phyloP scores from a whole-genome alignment of 1,140 invertebrate genomes.

The Ceratitis capitata region DNA sequence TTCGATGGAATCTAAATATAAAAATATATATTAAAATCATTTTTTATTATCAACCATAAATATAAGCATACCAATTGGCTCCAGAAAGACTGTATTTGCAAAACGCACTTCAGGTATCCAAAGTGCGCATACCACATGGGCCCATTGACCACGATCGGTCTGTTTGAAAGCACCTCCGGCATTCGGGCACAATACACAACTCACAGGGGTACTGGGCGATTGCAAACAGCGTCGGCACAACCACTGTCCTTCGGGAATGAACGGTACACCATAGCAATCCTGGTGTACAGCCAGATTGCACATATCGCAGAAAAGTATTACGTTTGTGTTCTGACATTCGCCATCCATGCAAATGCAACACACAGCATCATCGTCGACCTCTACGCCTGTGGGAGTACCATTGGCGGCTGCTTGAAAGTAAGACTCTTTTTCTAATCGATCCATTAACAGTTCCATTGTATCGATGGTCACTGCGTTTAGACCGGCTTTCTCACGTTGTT shows the following conservation, averaged over 20 bases:
- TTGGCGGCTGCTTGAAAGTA: constrained; percentile 76
- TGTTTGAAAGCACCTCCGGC: constrained; percentile 99
- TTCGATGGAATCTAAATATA: constrained; percentile 83
- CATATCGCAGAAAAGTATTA: constrained; percentile 97
- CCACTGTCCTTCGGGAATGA: constrained; percentile 99
- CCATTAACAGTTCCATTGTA: constrained; percentile 94
- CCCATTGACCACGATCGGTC: constrained; percentile 95
- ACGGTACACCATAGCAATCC: constrained; percentile 98
- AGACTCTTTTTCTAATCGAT: constrained; percentile 96
- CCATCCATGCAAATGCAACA: constrained; percentile 96
- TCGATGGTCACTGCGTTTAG: constrained; percentile 81
- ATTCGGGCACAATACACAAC: constrained; percentile 97
- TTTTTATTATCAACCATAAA: not conserved
- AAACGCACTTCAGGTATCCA: constrained; percentile 99
- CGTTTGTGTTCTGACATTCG: constrained; percentile 76
- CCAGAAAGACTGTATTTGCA: constrained; percentile 96
- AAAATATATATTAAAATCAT: not conserved
- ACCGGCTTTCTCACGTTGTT: constrained; percentile 75
- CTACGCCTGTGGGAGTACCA: constrained; percentile 74
- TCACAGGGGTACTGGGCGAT: constrained; percentile 93
- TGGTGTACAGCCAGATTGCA: constrained; percentile 99
- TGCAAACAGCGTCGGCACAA: constrained; percentile 93
- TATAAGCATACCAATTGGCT: constrained; percentile 80
- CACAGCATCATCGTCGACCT: constrained; percentile 96
- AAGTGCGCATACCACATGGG: constrained; percentile 97